phyloP scores from a whole-genome alignment of 1,140 invertebrate species.

The Aphis gossypii region DNA sequence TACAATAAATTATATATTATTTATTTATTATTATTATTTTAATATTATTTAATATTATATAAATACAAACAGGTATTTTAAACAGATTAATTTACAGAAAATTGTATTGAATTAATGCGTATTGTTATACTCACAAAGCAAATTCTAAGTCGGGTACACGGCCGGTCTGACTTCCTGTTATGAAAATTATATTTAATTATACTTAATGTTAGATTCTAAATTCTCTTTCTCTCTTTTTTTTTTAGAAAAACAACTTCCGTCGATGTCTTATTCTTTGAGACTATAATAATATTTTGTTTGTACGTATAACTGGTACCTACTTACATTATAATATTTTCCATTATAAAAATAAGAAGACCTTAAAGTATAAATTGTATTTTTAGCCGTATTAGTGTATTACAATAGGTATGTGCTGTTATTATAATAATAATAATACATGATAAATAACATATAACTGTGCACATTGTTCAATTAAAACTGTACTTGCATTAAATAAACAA shows the following conservation, averaged over 20 bases:
- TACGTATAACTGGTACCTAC: not conserved
- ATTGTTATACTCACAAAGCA: not conserved
- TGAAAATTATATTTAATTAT: conserved; percentile 33
- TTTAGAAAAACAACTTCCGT: conserved; percentile 28
- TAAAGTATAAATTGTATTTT: not conserved
- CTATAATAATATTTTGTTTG: not conserved
- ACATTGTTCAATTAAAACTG: not conserved
- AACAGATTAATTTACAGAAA: not conserved
- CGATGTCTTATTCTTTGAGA: not conserved
- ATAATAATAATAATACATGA: not conserved
- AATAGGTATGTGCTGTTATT: not conserved
- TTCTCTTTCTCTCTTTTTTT: not conserved
- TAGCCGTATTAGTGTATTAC: too few relatives aligned
- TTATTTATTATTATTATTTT: too few relatives aligned
- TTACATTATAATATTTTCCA: not conserved
- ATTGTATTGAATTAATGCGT: not conserved
- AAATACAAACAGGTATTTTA: too few relatives aligned
- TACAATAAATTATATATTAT: too few relatives aligned
- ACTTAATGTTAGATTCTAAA: conserved; percentile 24
- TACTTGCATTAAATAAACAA: not conserved
- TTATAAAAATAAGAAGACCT: not conserved
- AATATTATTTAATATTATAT: too few relatives aligned
- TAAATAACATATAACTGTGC: not conserved
- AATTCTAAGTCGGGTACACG: conserved; percentile 24
- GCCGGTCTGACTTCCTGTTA: conserved; percentile 15